Percentiles rank a stretch among this genome's conserved stretches.
Conservation (phyloP, 1,140 invertebrate genomes). For the Dendroctonus valens region DNA sequence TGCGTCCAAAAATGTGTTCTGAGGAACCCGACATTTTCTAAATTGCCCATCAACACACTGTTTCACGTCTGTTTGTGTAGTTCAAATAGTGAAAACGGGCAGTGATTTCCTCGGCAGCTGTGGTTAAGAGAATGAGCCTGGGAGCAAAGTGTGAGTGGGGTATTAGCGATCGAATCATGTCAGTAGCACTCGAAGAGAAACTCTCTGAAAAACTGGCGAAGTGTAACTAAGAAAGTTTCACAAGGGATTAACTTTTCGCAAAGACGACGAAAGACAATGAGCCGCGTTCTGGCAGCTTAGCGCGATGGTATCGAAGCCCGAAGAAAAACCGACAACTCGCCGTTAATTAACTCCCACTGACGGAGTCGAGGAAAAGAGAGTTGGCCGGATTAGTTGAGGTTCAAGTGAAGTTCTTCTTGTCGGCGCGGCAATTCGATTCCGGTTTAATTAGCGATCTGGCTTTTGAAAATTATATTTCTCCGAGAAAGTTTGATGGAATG, state of each 20-base stretch:
- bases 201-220: too few relatives aligned
- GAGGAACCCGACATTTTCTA: too few relatives aligned
- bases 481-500: constrained; percentile 13
- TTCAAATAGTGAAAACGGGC: too few relatives aligned
- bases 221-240: constrained; percentile 4
- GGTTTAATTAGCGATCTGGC: constrained; percentile 21
- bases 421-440: constrained; percentile 16
- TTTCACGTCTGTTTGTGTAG: too few relatives aligned
- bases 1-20: too few relatives aligned
- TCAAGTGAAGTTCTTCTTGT: constrained; percentile 19
- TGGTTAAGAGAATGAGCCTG: too few relatives aligned
- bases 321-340: constrained; percentile 12
- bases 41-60: too few relatives aligned
- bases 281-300: constrained; percentile 3
- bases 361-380: constrained; percentile 15
- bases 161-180: too few relatives aligned
- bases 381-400: constrained; percentile 15
- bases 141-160: too few relatives aligned
- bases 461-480: constrained; percentile 22
- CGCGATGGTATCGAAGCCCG: constrained; percentile 4
- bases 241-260: constrained; percentile 10
- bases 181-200: too few relatives aligned
- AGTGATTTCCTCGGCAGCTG: too few relatives aligned
- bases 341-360: constrained; percentile 21
- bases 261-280: constrained; percentile 17